A percentile compares a stretch with the other conserved stretches of the same genome.
Conservation (phyloP, 2,113 vertebrate genomes). For the Crotophaga sulcirostris region DNA sequence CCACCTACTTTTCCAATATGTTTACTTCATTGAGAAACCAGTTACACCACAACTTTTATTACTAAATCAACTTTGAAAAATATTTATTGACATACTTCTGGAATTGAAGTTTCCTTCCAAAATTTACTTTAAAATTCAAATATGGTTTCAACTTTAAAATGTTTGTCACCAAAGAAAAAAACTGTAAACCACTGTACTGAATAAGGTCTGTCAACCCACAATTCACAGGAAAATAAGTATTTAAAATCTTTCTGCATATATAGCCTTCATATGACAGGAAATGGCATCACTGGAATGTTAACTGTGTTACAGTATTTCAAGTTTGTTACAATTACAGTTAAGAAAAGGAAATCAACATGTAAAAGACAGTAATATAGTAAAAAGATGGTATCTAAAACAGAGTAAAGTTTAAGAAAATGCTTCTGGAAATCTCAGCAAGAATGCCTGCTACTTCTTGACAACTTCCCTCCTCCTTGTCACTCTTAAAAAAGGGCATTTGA, state of each 20-base stretch:
- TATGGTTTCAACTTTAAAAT: neutral
- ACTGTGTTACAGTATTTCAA: neutral
- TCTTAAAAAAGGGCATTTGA: neutral
- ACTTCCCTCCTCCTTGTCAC: fast-evolving
- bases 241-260: neutral
- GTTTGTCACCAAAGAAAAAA: neutral
- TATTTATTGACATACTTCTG: neutral
- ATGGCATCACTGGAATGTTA: neutral
- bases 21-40: neutral
- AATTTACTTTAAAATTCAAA: neutral
- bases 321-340: neutral
- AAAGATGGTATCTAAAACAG: neutral
- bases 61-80: neutral
- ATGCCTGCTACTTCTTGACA: neutral
- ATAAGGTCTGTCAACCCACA: neutral
- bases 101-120: neutral
- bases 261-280: neutral
- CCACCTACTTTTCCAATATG: neutral
- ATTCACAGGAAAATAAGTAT: neutral
- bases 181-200: neutral
- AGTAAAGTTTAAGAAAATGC: neutral
- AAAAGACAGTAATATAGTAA: neutral
- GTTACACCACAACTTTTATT: neutral
- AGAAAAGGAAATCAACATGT: neutral
- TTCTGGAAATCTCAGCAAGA: neutral